phyloP scores from a whole-genome alignment of 2,797 vertebrate species.

The Enteromius treurensis region DNA sequence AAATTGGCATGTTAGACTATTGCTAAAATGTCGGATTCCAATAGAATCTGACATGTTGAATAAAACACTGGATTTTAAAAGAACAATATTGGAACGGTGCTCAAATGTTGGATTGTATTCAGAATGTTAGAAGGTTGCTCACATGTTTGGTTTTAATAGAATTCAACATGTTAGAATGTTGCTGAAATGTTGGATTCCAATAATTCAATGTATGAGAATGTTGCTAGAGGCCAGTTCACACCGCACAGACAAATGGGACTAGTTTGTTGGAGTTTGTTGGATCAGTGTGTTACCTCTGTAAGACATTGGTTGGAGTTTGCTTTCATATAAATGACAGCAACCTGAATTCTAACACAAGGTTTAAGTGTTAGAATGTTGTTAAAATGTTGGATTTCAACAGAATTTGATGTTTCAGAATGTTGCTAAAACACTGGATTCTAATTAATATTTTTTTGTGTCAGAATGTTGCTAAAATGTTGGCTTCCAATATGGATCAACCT shows the following conservation, averaged over 20 bases:
- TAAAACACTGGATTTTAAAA: not conserved
- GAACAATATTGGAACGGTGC: too few species aligned
- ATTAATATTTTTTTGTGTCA: too few species aligned
- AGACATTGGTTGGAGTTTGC: too few species aligned
- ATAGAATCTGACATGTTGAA: not conserved
- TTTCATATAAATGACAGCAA: too few species aligned
- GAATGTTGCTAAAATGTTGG: not conserved
- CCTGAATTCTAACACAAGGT: not conserved
- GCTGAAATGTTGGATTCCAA: not conserved
- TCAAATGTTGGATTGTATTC: not conserved
- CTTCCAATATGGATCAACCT: not conserved
- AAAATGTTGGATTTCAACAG: not conserved
- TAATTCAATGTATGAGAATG: too few species aligned
- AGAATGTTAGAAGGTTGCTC: not conserved
- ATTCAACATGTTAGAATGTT: not conserved
- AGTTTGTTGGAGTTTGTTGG: too few species aligned
- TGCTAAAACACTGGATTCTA: too few species aligned
- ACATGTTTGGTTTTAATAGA: not conserved
- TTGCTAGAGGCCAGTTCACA: too few species aligned
- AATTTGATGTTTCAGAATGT: too few species aligned
- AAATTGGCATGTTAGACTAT: not conserved
- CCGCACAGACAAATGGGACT: too few species aligned
- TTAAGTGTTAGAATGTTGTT: not conserved
- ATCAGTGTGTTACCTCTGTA: too few species aligned
- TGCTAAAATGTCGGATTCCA: not conserved